phyloP scores from a whole-genome alignment of 2,113 vertebrate species.

The Mellivora capensis region DNA sequence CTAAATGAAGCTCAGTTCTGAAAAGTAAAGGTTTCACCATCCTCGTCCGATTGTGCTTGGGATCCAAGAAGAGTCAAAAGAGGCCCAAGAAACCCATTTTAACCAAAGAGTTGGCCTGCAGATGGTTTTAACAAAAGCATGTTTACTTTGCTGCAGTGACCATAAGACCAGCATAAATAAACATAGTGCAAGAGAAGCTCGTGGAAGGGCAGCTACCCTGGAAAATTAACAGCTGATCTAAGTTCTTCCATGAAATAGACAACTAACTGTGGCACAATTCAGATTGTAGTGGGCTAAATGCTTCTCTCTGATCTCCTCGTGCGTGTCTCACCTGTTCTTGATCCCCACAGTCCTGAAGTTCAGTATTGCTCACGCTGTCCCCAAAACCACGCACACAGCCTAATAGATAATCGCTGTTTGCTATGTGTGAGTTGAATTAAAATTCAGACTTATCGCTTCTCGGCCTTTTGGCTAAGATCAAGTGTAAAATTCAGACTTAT shows the following conservation, averaged over 20 bases:
- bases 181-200: background rate
- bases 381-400: background rate
- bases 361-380: background rate
- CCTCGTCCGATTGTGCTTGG: background rate
- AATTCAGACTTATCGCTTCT: background rate
- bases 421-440: background rate
- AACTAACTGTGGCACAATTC: background rate
- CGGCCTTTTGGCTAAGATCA: too few species aligned
- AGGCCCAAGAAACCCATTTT: background rate
- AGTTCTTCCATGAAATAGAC: background rate
- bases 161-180: background rate
- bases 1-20: background rate
- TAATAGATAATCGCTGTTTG: background rate
- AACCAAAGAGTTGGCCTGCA: background rate
- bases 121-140: slow-evolving; percentile 2
- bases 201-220: rapidly evolving
- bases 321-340: background rate
- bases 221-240: background rate
- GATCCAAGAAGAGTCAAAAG: background rate
- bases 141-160: background rate
- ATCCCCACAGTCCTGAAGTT: background rate
- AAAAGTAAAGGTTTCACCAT: background rate
- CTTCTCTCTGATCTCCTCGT: background rate
- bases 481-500: background rate
- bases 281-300: background rate